phyloP scores from a whole-genome alignment of 2,797 vertebrate genomes.

The Oreortyx pictus region DNA sequence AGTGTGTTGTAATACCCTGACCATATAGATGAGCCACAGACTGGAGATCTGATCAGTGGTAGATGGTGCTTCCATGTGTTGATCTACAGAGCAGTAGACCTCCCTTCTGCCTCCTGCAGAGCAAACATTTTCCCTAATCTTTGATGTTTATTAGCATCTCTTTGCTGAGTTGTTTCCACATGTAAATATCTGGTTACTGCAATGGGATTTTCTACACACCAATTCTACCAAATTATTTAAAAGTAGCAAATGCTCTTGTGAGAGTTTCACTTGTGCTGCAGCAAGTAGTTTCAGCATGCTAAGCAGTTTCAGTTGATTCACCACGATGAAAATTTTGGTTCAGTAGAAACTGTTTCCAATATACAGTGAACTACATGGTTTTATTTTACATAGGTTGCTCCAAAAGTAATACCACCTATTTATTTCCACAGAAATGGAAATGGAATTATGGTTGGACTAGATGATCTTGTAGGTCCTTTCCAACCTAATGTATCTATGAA shows the following conservation, averaged over 20 bases:
- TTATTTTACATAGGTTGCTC: slow-evolving; percentile 39
- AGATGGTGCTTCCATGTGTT: neutral
- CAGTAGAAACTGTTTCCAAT: slow-evolving; percentile 39
- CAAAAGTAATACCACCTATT: neutral
- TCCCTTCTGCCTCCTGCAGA: neutral
- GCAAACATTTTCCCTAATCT: neutral
- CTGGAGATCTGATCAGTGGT: fast-evolving
- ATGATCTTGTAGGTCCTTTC: too few species aligned
- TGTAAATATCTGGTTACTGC: neutral
- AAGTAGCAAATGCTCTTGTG: slow-evolving; percentile 26
- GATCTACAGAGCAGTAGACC: neutral
- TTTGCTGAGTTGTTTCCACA: neutral
- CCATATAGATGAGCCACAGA: neutral
- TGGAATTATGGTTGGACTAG: too few species aligned
- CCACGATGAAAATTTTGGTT: slow-evolving; percentile 54
- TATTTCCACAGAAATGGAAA: neutral
- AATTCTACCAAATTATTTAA: slow-evolving; percentile 59
- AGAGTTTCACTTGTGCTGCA: slow-evolving; percentile 48
- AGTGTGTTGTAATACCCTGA: neutral
- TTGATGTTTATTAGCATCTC: neutral
- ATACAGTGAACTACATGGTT: slow-evolving; percentile 53
- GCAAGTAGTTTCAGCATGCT: slow-evolving; percentile 18
- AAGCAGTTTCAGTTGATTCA: slow-evolving; percentile 52
- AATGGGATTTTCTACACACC: slow-evolving; percentile 9
- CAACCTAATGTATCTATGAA: too few species aligned